Conservation (phyloP, 1,140 invertebrate genomes). For the Acromyrmex charruanus region DNA sequence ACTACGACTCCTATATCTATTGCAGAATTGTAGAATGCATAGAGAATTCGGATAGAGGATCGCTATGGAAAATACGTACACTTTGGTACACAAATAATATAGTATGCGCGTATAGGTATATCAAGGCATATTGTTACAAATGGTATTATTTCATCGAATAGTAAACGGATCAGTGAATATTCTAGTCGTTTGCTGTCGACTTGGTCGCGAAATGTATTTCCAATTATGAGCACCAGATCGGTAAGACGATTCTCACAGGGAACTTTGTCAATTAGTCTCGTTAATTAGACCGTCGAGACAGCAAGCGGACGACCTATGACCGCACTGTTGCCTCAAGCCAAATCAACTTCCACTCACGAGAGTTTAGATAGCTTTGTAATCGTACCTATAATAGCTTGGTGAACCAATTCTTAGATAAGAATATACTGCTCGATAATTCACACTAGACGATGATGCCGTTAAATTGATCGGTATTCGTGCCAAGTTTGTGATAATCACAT, state of each 20-base stretch:
- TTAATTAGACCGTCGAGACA: constrained; percentile 72
- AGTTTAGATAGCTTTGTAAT: constrained; percentile 70
- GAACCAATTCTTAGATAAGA: constrained; percentile 63
- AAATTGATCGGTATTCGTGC: constrained; percentile 27
- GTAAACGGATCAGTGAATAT: constrained; percentile 33
- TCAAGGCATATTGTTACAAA: constrained; percentile 23
- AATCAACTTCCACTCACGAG: constrained; percentile 67
- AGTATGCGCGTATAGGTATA: background rate
- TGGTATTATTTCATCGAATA: constrained; percentile 44
- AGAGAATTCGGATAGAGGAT: background rate
- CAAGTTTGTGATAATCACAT: constrained; percentile 32
- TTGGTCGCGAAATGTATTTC: constrained; percentile 54
- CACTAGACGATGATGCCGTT: constrained; percentile 40
- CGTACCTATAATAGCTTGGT: constrained; percentile 42
- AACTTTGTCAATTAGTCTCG: constrained; percentile 75
- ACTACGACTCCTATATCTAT: background rate
- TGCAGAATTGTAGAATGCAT: background rate
- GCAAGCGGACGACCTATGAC: constrained; percentile 64
- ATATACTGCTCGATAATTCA: constrained; percentile 62
- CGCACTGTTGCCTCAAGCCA: constrained; percentile 63
- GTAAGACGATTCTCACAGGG: constrained; percentile 64
- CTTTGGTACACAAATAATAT: background rate
- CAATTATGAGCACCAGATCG: constrained; percentile 61
- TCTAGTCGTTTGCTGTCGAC: constrained; percentile 8
- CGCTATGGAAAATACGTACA: constrained; percentile 4